Evolutionary conservation across 2,113 vertebrate species (phyloP).

Genomic region (Tichodroma muraria): DNA sequence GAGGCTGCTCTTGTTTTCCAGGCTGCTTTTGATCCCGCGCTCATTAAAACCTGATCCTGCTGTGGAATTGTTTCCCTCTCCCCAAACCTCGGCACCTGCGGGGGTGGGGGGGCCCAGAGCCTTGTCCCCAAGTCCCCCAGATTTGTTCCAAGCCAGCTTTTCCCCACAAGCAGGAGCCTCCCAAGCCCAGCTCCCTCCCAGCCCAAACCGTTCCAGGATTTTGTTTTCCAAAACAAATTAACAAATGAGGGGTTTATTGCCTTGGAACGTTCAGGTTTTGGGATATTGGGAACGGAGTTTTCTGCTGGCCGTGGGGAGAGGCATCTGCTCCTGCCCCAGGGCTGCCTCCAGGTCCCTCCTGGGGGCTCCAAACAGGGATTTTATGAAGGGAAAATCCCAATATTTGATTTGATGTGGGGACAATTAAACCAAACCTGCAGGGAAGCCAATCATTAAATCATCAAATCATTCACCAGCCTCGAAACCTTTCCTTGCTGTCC

Average conservation of each 20-base stretch:
- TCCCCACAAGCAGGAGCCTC: neutral
- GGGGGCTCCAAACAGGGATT: neutral
- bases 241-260: neutral
- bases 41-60: slow-evolving; percentile 61
- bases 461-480: neutral
- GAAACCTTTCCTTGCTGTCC: neutral
- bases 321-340: neutral
- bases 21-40: slow-evolving; percentile 66
- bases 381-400: neutral
- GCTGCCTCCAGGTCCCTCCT: neutral
- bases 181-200: neutral
- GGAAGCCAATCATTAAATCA: neutral
- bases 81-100: neutral
- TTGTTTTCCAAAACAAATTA: no score
- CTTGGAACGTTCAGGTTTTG: neutral
- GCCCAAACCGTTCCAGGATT: neutral
- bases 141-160: neutral
- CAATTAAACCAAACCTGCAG: neutral
- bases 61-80: slow-evolving; percentile 19
- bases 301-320: neutral
- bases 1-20: slow-evolving; percentile 61
- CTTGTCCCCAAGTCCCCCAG: neutral
- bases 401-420: neutral
- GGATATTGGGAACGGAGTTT: neutral
- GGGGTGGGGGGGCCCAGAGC: neutral